These are phyloP conservation scores for Chroicocephalus ridibundus DNA, from an alignment of 2,113 vertebrate genomes.

Conservation along the genomic window DNA sequence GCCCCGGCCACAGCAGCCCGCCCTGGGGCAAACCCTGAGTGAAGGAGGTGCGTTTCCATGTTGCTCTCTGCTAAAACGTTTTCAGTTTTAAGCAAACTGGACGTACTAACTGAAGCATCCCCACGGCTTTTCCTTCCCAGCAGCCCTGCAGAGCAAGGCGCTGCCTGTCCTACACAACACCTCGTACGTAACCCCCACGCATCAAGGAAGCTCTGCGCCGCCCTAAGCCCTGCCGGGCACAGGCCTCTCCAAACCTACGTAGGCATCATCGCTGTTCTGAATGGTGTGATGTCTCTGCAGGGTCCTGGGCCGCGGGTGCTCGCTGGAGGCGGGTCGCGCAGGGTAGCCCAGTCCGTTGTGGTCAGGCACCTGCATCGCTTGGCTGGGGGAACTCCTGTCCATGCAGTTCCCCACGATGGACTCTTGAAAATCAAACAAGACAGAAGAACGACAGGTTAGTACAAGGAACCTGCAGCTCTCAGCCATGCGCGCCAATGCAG, in stretches of 20 bases:
- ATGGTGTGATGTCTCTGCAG: slow-evolving; percentile 98
- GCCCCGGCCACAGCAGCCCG: neutral
- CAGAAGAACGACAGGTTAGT: neutral
- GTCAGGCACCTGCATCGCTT: slow-evolving; percentile 88
- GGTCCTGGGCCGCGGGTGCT: slow-evolving; percentile 81
- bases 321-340: slow-evolving; percentile 70
- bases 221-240: neutral
- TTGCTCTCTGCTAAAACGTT: fast-evolving
- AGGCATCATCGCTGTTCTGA: slow-evolving; percentile 96
- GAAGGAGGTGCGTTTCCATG: fast-evolving
- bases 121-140: neutral
- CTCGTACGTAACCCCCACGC: fast-evolving
- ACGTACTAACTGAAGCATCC: fast-evolving
- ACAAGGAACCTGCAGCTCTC: neutral
- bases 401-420: slow-evolving; percentile 77
- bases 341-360: slow-evolving; percentile 86
- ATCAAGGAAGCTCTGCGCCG: fast-evolving
- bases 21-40: fast-evolving
- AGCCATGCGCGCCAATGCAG: fast-evolving
- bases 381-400: slow-evolving; percentile 82
- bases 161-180: fast-evolving
- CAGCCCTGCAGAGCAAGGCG: neutral
- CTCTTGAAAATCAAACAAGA: slow-evolving; percentile 57
- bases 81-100: fast-evolving
- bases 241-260: slow-evolving; percentile 75